Evolutionary conservation across 2,113 vertebrate species (phyloP), one percentile per base, ranked within the genome.

Genomic region (Callipepla squamata): DNA sequence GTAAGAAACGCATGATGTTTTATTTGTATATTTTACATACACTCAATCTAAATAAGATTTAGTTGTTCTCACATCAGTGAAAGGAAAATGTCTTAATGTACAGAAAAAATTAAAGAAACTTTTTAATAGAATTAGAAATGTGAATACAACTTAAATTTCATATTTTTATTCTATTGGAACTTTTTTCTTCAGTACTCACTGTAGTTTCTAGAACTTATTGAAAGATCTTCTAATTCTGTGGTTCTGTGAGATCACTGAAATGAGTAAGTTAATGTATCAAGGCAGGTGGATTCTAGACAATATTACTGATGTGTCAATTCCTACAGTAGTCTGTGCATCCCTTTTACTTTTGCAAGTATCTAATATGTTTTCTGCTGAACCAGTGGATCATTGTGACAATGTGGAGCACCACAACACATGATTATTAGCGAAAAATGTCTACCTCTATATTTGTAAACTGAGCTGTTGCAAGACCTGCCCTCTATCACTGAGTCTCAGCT

Each of bases 141-240:
- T 25, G 7, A 42, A 18, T 78, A 14, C 30, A 34, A 3, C 38
- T 48, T 40, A 83, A 58, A 68, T 32, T 8, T 50, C 72, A 34
- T 25, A 7, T 11, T 79, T 78, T 58, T 17, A 45, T 28, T 58
- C 25, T 74, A 26, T 6, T 82, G n/a, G 78, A 74, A 53, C 78
- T n/a, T 4, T n/a, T 4, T 87, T 79, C 45, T 47, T 69, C 21
- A 9, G 15, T 42, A 11, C 12, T 75, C 18, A 5, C 8, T 59
- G n/a, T 58, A 40, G 48, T 28, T 73, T 9, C 9, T 36, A 58
- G 28, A 21, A 4, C 0, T 0, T 53, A 42, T 13, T 53, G 30
- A 63, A 74, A 90, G 7, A 22, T 79, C 18, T 67, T 61, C 36
- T 53, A 15, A 40, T 40, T 13, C 40, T 12, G 40, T 13, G 40